These are phyloP conservation scores for Porphyrio hochstetteri DNA, from an alignment of 2,113 vertebrate genomes.

Conservation along the genomic window DNA sequence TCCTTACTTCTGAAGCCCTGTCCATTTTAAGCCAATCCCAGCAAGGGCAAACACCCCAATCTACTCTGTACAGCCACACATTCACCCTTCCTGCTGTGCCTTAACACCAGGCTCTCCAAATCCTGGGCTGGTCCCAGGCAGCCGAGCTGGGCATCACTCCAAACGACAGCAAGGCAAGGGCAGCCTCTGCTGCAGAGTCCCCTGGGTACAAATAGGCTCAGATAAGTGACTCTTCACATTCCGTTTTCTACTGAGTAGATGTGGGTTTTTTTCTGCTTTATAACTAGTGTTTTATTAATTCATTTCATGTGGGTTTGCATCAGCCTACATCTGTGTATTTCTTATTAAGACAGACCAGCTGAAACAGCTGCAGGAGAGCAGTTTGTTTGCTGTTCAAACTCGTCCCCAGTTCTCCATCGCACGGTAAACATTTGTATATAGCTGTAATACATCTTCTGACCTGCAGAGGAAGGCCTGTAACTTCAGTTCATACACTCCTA, in stretches of 20 bases:
- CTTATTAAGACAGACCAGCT: background rate
- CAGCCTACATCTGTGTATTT: background rate
- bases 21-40: background rate
- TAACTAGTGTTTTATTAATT: background rate
- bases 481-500: background rate
- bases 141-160: rapidly evolving
- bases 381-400: background rate
- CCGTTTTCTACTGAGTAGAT: background rate
- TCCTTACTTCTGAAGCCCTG: background rate
- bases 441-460: background rate
- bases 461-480: background rate
- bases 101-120: background rate
- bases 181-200: background rate
- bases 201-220: background rate
- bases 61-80: rapidly evolving
- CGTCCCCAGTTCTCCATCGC: background rate
- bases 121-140: rapidly evolving
- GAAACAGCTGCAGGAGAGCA: background rate
- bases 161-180: rapidly evolving
- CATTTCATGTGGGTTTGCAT: background rate
- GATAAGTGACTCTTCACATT: background rate
- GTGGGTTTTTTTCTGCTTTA: background rate
- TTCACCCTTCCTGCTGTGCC: background rate
- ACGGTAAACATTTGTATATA: background rate
- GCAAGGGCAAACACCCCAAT: background rate